phyloP scores from a whole-genome alignment of 2,113 vertebrate species.

The Oncorhynchus kisutch region DNA sequence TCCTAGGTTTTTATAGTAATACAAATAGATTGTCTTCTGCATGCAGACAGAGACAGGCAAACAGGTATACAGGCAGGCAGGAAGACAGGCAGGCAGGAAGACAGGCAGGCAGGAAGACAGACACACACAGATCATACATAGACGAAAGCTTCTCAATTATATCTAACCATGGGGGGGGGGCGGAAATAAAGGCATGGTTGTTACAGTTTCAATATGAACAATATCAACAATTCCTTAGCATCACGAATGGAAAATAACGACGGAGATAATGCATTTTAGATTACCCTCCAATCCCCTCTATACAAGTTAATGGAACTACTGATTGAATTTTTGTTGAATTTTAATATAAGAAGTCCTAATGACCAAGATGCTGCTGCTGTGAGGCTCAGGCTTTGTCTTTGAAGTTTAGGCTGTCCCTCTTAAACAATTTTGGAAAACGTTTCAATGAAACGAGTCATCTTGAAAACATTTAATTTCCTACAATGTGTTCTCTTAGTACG shows the following conservation, averaged over 20 bases:
- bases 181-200: constrained; percentile 26
- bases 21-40: constrained; percentile 4
- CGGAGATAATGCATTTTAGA: constrained; percentile 23
- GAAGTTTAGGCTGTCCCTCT: constrained; percentile 43
- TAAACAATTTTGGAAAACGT: constrained; percentile 41
- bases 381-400: constrained; percentile 45
- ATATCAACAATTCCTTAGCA: constrained; percentile 35
- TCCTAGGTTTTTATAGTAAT: constrained; percentile 2
- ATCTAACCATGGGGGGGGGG: constrained; percentile 26
- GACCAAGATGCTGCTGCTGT: constrained; percentile 38
- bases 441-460: constrained; percentile 22
- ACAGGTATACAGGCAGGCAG: not conserved
- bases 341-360: constrained; percentile 43
- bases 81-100: not conserved
- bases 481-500: constrained; percentile 19
- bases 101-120: constrained; percentile 10
- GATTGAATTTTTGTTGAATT: constrained; percentile 50
- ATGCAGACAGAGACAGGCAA: constrained; percentile 14
- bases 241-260: constrained; percentile 46
- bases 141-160: constrained; percentile 32
- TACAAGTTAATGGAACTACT: constrained; percentile 22
- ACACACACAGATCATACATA: not conserved
- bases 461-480: too few species aligned
- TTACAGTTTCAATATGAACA: constrained; percentile 38
- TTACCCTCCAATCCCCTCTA: constrained; percentile 22